Conservation (phyloP, 35 echinoderm and acorn worm species). For the Ophiothrix spiculata region DNA sequence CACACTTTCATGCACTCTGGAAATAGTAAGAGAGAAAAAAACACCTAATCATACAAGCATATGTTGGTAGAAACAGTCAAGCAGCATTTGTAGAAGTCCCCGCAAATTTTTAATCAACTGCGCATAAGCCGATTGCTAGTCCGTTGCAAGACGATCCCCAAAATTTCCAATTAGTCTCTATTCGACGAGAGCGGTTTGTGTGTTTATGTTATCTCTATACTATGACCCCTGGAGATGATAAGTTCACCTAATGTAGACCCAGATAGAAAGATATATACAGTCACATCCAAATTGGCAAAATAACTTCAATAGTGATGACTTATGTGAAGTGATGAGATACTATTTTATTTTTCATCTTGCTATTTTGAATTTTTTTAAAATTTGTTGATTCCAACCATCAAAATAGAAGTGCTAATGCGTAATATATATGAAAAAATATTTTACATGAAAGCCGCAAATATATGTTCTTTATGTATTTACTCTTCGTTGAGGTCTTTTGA, state of each 20-base stretch:
- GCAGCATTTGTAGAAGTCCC: background rate
- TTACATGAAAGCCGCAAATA: too few relatives aligned
- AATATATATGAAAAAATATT: too few relatives aligned
- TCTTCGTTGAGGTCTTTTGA: too few relatives aligned
- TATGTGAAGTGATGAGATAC: background rate
- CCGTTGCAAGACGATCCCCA: background rate
- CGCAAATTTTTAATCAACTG: slow-evolving; percentile 1
- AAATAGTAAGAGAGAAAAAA: background rate
- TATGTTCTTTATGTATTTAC: too few relatives aligned
- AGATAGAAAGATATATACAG: background rate
- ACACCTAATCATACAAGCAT: background rate
- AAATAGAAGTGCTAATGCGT: too few relatives aligned
- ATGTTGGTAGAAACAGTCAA: background rate
- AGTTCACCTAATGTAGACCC: background rate
- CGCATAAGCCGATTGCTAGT: background rate
- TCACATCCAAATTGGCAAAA: slow-evolving; percentile 7
- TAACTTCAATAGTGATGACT: background rate
- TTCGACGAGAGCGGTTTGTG: background rate
- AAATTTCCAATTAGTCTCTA: background rate
- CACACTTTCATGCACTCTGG: background rate
- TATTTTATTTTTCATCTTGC: background rate
- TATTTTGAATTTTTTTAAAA: background rate
- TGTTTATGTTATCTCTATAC: background rate
- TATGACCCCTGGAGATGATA: background rate
- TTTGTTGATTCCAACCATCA: too few relatives aligned